phyloP scores from a whole-genome alignment of 2,797 vertebrate species.

The Lithobates pipiens region DNA sequence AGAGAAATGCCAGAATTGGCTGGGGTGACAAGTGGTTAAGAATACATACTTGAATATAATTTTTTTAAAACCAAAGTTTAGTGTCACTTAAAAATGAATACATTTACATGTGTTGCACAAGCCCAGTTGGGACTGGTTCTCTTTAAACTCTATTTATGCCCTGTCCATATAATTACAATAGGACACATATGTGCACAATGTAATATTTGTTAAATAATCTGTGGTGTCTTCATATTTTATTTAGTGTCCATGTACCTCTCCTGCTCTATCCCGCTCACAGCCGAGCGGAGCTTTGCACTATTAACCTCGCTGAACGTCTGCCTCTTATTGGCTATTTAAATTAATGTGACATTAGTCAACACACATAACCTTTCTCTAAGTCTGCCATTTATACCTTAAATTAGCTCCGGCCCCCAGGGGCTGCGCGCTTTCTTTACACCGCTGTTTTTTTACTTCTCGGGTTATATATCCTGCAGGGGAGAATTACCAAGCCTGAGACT shows the following conservation, averaged over 20 bases:
- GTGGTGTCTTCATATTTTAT: too few species aligned
- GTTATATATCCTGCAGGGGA: background rate
- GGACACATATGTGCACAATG: background rate
- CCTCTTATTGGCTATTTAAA: slow-evolving; percentile 51
- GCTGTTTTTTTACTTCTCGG: background rate
- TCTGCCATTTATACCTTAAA: slow-evolving; percentile 26
- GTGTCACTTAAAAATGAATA: too few species aligned
- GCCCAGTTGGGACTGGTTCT: too few species aligned
- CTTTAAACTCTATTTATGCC: too few species aligned
- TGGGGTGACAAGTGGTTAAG: too few species aligned
- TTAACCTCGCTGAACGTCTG: slow-evolving; percentile 16
- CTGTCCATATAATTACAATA: too few species aligned
- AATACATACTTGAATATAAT: too few species aligned
- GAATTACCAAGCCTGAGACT: background rate
- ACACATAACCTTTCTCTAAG: slow-evolving; percentile 21
- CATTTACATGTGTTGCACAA: too few species aligned
- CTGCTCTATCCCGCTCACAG: background rate
- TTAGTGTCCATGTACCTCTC: background rate
- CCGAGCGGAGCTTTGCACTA: background rate
- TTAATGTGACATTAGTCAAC: slow-evolving; percentile 38
- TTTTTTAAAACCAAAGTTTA: too few species aligned
- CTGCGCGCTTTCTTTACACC: background rate
- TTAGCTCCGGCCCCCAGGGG: slow-evolving; percentile 24
- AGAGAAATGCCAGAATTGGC: too few species aligned
- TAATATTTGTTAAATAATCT: background rate